phyloP scores from a whole-genome alignment of 1,140 invertebrate species.

The Drosophila triauraria region DNA sequence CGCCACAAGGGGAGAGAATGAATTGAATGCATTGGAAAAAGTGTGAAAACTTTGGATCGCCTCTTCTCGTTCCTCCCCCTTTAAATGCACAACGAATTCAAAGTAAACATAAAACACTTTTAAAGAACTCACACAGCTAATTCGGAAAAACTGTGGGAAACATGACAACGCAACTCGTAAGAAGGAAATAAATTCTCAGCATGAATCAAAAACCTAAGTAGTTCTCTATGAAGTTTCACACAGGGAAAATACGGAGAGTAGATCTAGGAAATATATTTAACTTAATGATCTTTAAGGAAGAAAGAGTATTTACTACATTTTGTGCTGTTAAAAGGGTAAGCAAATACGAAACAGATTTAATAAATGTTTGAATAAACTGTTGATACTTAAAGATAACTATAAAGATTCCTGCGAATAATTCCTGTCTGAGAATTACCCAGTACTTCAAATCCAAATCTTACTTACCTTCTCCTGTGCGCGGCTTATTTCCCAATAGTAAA shows the following conservation, averaged over 20 bases:
- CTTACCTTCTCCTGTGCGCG: background rate
- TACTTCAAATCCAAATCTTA: background rate
- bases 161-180: slow-evolving; percentile 23
- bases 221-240: slow-evolving; percentile 2
- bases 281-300: background rate
- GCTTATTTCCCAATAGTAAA: background rate
- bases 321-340: background rate
- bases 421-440: background rate
- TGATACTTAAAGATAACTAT: too few relatives aligned
- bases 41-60: slow-evolving; percentile 25
- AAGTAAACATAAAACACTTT: slow-evolving; percentile 67
- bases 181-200: slow-evolving; percentile 11
- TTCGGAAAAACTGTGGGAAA: slow-evolving; percentile 60
- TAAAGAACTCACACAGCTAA: slow-evolving; percentile 57
- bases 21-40: slow-evolving; percentile 6
- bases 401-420: background rate
- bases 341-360: background rate
- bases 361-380: too few relatives aligned
- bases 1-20: slow-evolving; percentile 19
- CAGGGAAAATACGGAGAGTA: background rate
- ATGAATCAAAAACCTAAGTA: slow-evolving; percentile 13
- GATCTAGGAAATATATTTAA: background rate
- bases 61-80: background rate
- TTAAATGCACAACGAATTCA: slow-evolving; percentile 31
- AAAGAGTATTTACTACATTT: background rate